These are phyloP conservation scores for Halesus radiatus DNA, from an alignment of 1,140 invertebrate genomes.

Conservation along the genomic window DNA sequence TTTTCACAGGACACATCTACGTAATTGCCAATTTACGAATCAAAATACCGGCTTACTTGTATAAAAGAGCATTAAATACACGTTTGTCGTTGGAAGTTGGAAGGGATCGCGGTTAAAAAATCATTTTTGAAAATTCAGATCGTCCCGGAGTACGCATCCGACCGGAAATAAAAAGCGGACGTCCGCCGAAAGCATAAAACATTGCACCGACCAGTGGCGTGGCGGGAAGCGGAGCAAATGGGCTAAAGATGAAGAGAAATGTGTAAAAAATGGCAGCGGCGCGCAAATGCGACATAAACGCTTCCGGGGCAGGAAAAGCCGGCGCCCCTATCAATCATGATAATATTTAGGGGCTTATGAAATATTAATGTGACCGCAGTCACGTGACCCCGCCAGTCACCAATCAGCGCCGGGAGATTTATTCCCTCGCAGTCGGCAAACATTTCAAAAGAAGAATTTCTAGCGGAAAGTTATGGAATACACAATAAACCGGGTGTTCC, in stretches of 20 bases:
- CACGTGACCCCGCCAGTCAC: constrained; percentile 53
- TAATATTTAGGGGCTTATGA: constrained; percentile 52
- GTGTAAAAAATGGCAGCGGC: constrained; percentile 21
- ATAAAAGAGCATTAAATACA: no score
- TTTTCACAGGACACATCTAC: no score
- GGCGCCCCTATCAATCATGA: constrained; percentile 51
- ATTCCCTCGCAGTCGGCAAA: constrained; percentile 26
- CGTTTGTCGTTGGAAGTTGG: no score
- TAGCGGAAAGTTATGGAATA: constrained; percentile 31
- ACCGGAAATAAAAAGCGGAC: neutral
- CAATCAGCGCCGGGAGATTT: constrained; percentile 41
- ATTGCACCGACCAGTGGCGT: no score
- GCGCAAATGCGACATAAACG: constrained; percentile 23
- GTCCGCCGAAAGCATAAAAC: neutral
- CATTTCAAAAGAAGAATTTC: constrained; percentile 34
- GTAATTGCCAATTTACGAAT: no score
- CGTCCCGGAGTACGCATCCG: neutral
- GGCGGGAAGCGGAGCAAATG: neutral
- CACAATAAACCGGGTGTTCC: constrained; percentile 6
- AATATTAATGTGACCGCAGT: constrained; percentile 52
- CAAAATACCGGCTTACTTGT: no score
- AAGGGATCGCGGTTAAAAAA: neutral
- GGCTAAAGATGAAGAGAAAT: constrained; percentile 32
- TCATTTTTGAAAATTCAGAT: neutral
- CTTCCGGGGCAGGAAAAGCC: constrained; percentile 9